These are phyloP conservation scores for Hoplias malabaricus DNA, from an alignment of 2,113 vertebrate species.

Conservation along the genomic window DNA sequence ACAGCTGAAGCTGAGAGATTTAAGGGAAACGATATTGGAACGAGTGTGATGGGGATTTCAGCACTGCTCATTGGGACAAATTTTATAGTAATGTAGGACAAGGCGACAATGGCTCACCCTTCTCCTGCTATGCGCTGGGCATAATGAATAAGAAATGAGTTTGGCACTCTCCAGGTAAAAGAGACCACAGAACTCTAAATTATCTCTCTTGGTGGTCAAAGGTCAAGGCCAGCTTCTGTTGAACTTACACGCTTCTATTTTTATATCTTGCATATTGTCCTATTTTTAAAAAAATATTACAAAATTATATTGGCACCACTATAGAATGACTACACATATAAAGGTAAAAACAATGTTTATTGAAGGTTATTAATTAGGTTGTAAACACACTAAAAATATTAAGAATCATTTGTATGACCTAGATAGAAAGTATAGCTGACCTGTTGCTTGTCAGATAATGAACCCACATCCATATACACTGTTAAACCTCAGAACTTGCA, in stretches of 20 bases:
- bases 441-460: too few relatives aligned
- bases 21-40: slow-evolving; percentile 29
- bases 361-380: too few relatives aligned
- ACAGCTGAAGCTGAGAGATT: not conserved
- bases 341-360: too few relatives aligned
- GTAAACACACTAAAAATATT: too few relatives aligned
- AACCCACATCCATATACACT: too few relatives aligned
- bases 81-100: slow-evolving; percentile 14
- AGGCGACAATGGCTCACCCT: not conserved
- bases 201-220: slow-evolving; percentile 22
- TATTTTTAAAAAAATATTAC: not conserved
- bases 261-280: not conserved
- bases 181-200: slow-evolving; percentile 30
- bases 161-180: slow-evolving; percentile 13
- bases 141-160: slow-evolving; percentile 37
- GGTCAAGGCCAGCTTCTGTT: slow-evolving; percentile 27
- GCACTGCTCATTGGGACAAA: not conserved
- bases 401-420: too few relatives aligned
- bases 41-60: not conserved
- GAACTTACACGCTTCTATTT: not conserved
- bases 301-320: too few relatives aligned
- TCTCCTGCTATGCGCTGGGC: not conserved
- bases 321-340: too few relatives aligned
- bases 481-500: too few relatives aligned
- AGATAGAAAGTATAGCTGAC: too few relatives aligned